Conservation (phyloP, 2,797 vertebrate genomes). For the Microcaecilia unicolor region DNA sequence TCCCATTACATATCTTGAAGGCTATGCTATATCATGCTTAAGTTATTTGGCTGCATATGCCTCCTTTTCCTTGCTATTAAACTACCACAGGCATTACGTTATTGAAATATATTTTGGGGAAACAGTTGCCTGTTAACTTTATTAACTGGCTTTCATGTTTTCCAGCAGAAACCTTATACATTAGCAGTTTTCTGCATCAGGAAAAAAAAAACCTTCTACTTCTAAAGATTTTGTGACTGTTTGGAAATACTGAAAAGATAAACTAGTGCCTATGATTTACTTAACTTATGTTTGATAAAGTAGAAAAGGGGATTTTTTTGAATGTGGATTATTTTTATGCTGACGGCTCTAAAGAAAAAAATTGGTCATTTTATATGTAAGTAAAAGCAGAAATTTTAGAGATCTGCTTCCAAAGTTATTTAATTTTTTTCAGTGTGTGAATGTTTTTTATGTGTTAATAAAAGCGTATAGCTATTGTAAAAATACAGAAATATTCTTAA, state of each 20-base stretch:
- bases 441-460: constrained; percentile 74
- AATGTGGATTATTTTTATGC: constrained; percentile 78
- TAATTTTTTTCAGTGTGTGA: constrained; percentile 65
- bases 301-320: constrained; percentile 63
- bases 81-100: constrained; percentile 33
- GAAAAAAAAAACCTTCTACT: constrained; percentile 58
- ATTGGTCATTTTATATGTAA: constrained; percentile 73
- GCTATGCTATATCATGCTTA: constrained; percentile 34
- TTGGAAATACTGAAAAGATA: constrained; percentile 57
- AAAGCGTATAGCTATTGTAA: constrained; percentile 62
- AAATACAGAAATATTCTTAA: constrained; percentile 72
- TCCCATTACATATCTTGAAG: constrained; percentile 24
- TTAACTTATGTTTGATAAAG: constrained; percentile 67
- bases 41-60: constrained; percentile 38
- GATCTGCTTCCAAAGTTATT: constrained; percentile 73
- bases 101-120: constrained; percentile 46
- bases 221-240: constrained; percentile 44
- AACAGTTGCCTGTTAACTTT: constrained; percentile 43
- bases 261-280: constrained; percentile 98
- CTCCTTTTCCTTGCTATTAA: constrained; percentile 41
- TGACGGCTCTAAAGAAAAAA: constrained; percentile 70
- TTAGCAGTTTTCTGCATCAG: constrained; percentile 49
- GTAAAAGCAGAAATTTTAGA: constrained; percentile 56
- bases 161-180: constrained; percentile 42
- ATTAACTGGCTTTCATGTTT: no score